Base-by-base conservation (phyloP, 2,888 invertebrate genomes). In the Cheilosia variabilis region DNA sequence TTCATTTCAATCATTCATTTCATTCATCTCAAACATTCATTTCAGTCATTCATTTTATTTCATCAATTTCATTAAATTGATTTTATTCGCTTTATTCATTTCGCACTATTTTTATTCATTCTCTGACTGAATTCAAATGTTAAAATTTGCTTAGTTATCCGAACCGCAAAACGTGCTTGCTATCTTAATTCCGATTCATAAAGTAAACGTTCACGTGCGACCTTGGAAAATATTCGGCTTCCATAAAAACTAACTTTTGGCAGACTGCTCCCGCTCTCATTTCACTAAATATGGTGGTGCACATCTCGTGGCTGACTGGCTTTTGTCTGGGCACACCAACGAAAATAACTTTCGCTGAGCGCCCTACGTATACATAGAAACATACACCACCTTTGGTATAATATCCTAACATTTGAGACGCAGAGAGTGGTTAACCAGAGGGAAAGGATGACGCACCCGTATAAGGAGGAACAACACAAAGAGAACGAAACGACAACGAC, bases 231-330 rank as follows among this genome's bases (percentile, higher is more conserved):
- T 76, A 76, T 68, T 76, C 22, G 41, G 43, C 58, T 60, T 19
- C 53, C 43, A 53, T 43, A 10, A 65, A 37, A 57, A 72, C 27
- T 27, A 55, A 73, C 27, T 34, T 24, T 24, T 57, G 65, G 9
- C 41, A 19, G 17, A 47, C 50, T 34, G 34, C 53, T 37, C 53
- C 27, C 9, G n/a, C 34, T 24, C 17, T 4, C 27, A 10, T 9
- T 15, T 17, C 19, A 41, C 3, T 6, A 2, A 31, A 31, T 7
- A n/a, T n/a, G 19, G 5, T 69, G 34, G n/a, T 22, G 60, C 17
- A 62, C 52, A 52, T 66, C 68, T 68, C 76, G 52, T 76, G 76
- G 66, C 60, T 76, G 76, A 76, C 76, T 76, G 76, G 58, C 60
- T 76, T 60, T 66, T 68, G 76, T 76, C 66, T 76, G 76, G 76